Base-by-base conservation (phyloP, 64 coral and sea anemone species). In the Actinia equina region DNA sequence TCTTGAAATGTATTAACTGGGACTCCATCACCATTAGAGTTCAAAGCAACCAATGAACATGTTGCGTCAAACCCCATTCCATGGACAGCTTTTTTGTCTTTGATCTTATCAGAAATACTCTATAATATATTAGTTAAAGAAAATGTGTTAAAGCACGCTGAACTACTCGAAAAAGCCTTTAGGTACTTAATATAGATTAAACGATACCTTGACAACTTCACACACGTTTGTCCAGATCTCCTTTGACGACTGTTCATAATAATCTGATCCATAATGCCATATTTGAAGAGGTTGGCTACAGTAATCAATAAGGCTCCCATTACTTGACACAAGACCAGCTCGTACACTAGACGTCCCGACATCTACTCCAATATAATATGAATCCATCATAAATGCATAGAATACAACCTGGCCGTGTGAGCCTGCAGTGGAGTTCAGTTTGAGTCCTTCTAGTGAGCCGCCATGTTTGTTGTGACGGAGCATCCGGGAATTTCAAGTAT, bases 1-100 rank as follows among this genome's bases (percentile, higher is more conserved):
- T 92, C 90, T 57, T 89, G 82, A 41, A 90, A 80, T 79, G 65
- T 93, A 76, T 90, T 98, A 42, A 85, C 85, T 82, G 96, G 88
- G 10, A 93, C 62, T 20, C 84, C 80, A 16, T 67, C 19, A 55
- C 93, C 93, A 59, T 82, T 51, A n/a, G 71, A 67, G 17, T 88
- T 81, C 59, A 98, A 30, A 81, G 71, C 84, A 58, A 95, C 96
- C 67, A 98, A 83, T 11, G 96, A 98, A 43, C 96, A 98, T 15
- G 96, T 98, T 18, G 90, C 96, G 93, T 98, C 96, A 98, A 95
- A 98, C 49, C 96, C 96, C 78, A 98, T 93, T 19, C 96, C 96
- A 30, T 59, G 80, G 19, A 90, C 64, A 19, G 80, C 5, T 12
- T 85, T 59, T 52, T 93, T 90, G 53, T 96, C 69, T 53, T n/a